Conservation (phyloP, 2,113 vertebrate genomes). For the Rana temporaria region DNA sequence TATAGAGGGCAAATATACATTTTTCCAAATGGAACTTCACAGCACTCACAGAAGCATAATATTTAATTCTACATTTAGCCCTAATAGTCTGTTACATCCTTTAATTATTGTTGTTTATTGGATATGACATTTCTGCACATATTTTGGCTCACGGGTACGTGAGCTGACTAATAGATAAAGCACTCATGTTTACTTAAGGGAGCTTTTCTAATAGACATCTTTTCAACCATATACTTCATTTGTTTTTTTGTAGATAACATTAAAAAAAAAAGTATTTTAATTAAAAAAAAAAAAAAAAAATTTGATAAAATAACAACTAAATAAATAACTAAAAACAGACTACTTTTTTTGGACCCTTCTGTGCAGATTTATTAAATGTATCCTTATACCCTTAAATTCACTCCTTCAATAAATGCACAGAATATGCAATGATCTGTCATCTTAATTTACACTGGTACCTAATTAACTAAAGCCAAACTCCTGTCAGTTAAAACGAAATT, state of each 20-base stretch:
- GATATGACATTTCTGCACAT: slow-evolving; percentile 31
- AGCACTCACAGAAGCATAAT: neutral
- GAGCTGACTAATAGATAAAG: slow-evolving; percentile 28
- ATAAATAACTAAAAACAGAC: too few relatives aligned
- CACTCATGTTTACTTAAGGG: slow-evolving; percentile 25
- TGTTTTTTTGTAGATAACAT: neutral
- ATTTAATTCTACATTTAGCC: slow-evolving; percentile 18
- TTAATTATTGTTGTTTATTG: slow-evolving; percentile 37
- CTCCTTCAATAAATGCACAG: too few relatives aligned
- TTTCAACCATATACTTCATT: slow-evolving; percentile 2
- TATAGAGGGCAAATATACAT: slow-evolving; percentile 16
- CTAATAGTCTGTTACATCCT: slow-evolving; percentile 40
- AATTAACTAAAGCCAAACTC: too few relatives aligned
- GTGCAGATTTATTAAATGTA: too few relatives aligned
- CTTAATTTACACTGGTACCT: too few relatives aligned
- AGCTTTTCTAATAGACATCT: slow-evolving; percentile 10
- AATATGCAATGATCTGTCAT: too few relatives aligned
- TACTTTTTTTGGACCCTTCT: too few relatives aligned
- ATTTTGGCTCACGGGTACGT: slow-evolving; percentile 26
- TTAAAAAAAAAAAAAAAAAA: too few relatives aligned
- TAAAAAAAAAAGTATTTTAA: too few relatives aligned
- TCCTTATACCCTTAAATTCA: too few relatives aligned
- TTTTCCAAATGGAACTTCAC: slow-evolving; percentile 12
- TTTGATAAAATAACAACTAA: too few relatives aligned
- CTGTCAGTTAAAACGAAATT: too few relatives aligned